Conservation (phyloP, 2,113 vertebrate genomes). For the Petroica traversi region DNA sequence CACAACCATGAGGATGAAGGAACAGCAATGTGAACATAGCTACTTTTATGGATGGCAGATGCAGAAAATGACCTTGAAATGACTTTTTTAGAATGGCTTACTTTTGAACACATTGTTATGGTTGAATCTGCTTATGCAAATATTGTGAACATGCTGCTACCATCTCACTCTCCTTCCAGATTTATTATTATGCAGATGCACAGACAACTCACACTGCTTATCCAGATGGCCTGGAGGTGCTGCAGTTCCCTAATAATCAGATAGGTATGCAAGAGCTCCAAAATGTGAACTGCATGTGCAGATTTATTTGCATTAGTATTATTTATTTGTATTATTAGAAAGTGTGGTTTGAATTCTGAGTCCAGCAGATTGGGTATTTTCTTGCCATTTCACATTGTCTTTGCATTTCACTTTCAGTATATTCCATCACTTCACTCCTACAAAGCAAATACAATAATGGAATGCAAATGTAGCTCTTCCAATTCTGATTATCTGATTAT, state of each 20-base stretch:
- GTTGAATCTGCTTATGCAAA: conserved; percentile 11
- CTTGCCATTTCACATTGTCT: not conserved
- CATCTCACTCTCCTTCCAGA: conserved; percentile 53
- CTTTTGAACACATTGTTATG: not conserved
- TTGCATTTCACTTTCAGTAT: not conserved
- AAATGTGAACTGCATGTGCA: not conserved
- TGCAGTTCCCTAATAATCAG: conserved; percentile 77
- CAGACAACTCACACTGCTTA: conserved; percentile 71
- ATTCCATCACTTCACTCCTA: not conserved
- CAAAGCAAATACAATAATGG: not conserved
- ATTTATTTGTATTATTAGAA: not conserved
- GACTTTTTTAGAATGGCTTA: not conserved
- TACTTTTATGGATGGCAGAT: not conserved
- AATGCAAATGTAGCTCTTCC: not conserved
- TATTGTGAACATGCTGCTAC: not conserved
- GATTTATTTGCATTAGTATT: not conserved
- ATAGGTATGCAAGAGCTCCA: conserved; percentile 66
- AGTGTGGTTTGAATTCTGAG: not conserved
- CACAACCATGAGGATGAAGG: not conserved
- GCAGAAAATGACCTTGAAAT: not conserved
- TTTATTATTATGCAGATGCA: conserved; percentile 74
- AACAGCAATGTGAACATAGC: not conserved
- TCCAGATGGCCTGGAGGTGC: conserved; percentile 68
- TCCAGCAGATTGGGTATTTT: not conserved
- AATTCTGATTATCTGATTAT: not conserved